Conservation (phyloP, 1,140 invertebrate species). For the Scylla paramamosain region DNA sequence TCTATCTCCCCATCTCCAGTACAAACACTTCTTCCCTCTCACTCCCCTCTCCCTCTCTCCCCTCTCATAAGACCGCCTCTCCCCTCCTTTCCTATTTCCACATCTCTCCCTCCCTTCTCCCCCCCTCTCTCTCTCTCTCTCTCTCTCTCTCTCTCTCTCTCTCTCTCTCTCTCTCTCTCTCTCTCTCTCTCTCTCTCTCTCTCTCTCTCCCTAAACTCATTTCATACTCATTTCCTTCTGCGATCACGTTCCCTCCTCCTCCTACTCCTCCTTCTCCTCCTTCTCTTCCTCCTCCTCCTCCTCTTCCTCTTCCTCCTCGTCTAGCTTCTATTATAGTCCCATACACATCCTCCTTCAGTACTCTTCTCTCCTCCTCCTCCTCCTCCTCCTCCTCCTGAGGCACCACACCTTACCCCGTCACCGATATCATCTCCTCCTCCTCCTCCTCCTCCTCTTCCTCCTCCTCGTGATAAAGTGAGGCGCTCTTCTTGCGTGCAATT, state of each 20-base stretch:
- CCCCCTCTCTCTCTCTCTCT: background rate
- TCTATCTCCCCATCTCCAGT: slow-evolving; percentile 1
- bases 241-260: too few species aligned
- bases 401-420: too few species aligned
- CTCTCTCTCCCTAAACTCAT: too few species aligned
- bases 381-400: background rate
- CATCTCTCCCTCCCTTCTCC: background rate
- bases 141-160: background rate
- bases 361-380: background rate
- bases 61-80: background rate
- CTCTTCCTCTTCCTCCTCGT: background rate
- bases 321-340: background rate
- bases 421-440: background rate
- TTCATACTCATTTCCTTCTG: background rate
- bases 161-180: background rate
- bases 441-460: background rate
- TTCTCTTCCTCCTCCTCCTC: background rate
- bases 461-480: slow-evolving; percentile 2
- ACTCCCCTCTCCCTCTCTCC: background rate
- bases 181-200: background rate
- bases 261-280: background rate
- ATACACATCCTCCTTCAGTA: background rate
- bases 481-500: background rate
- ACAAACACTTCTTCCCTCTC: background rate
- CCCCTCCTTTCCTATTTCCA: background rate